These are phyloP conservation scores for Oreochromis tanganicae DNA, from an alignment of 2,113 vertebrate genomes.

Conservation along the genomic window DNA sequence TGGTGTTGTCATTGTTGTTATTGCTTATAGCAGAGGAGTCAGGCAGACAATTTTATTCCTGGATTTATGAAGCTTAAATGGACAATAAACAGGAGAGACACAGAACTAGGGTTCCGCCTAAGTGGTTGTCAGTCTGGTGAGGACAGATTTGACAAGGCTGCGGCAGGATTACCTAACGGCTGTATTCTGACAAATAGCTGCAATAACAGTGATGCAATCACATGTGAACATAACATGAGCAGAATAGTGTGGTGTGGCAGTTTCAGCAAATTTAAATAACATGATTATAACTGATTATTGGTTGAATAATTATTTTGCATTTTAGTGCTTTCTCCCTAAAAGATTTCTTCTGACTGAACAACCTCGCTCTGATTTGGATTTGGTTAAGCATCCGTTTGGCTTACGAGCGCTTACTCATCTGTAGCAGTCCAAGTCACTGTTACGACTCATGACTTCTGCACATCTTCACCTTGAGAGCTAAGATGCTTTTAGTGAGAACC, in stretches of 20 bases:
- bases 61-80: not conserved
- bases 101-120: not conserved
- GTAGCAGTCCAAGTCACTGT: not conserved
- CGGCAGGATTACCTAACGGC: not conserved
- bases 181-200: not conserved
- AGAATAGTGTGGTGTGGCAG: not conserved
- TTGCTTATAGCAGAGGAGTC: not conserved
- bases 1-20: fast-evolving
- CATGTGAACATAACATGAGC: not conserved
- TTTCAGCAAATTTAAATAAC: not conserved
- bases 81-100: not conserved
- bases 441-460: not conserved
- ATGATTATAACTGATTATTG: not conserved
- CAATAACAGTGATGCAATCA: not conserved
- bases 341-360: not conserved
- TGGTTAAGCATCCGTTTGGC: not conserved
- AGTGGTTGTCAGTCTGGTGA: not conserved
- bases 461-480: not conserved
- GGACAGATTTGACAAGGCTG: not conserved
- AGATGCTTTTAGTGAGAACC: slow-evolving; percentile 25
- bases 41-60: not conserved
- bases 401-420: not conserved
- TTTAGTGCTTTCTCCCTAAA: not conserved
- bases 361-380: not conserved
- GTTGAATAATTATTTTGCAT: not conserved